Base-by-base conservation (phyloP, 2,888 invertebrate genomes). In the Idaea dimidiata region DNA sequence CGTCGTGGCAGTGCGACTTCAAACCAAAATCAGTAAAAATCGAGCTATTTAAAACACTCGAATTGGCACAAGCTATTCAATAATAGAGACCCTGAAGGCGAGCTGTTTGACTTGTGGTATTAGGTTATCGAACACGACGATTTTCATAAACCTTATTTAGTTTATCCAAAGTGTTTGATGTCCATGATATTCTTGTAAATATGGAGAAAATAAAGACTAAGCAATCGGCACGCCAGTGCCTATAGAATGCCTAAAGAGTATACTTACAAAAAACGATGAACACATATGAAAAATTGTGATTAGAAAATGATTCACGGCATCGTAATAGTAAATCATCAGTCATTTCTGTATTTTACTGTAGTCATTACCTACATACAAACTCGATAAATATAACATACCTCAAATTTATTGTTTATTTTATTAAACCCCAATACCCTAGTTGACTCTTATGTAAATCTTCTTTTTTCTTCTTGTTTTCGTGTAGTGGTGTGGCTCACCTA, bases 381-480 rank as follows among this genome's bases (percentile, higher is more conserved):
- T 92, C 86, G 89, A 91, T 91, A 91, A 89, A 91, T 91, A 91
- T 88, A 91, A 91, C 89, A 89, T 91, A 92, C 92, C 90, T 91
- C 90, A 88, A 91, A 88, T 81, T 84, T 80, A 79, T 72, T 66
- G 60, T 72, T 74, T 75, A 81, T 84, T 84, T 88, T 73, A 76
- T 77, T 79, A 70, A 55, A 7, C 56, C 57, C 10, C 43, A 17
- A 43, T 6, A 17, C 17, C 18, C 14, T 3, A 5, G 24, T 24
- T 24, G 24, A 1, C 24, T 24, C 5, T 24, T 24, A 24, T 24
- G 24, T 3, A 24, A n/a, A n/a, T n/a, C n/a, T n/a, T n/a, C n/a
- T n/a, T n/a, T n/a, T n/a, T n/a, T n/a, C n/a, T n/a, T n/a, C n/a
- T n/a, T n/a, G n/a, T n/a, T n/a, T n/a, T n/a, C n/a, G n/a, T n/a